Percentiles rank a stretch among this genome's conserved stretches.
Conservation (phyloP, 53 echinoderm and acorn worm genomes). For the Zoroaster sp. region DNA sequence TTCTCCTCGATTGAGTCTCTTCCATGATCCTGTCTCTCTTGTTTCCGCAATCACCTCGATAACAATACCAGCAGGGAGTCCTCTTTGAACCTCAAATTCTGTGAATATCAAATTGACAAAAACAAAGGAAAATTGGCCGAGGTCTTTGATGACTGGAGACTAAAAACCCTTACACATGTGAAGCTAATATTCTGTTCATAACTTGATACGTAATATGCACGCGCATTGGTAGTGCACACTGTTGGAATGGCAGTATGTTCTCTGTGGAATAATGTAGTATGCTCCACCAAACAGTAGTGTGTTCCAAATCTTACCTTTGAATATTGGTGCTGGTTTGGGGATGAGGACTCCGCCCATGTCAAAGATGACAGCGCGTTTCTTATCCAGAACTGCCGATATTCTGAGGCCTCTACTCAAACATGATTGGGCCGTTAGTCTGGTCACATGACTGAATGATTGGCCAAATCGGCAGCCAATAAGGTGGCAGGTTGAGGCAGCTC, state of each 20-base stretch:
- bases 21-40: slow-evolving; percentile 60
- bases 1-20: slow-evolving; percentile 68
- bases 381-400: neutral
- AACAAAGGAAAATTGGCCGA: neutral
- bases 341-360: slow-evolving; percentile 94
- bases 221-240: too few species aligned
- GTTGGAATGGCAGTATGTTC: too few species aligned
- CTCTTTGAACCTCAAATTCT: slow-evolving; percentile 76
- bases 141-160: neutral
- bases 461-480: neutral
- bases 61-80: slow-evolving; percentile 67
- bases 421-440: neutral
- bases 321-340: slow-evolving; percentile 77
- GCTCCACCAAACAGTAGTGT: too few species aligned
- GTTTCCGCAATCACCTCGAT: slow-evolving; percentile 65
- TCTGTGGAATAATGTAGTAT: too few species aligned
- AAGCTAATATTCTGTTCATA: too few species aligned
- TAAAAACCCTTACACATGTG: too few species aligned
- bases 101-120: neutral
- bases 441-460: neutral
- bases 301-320: slow-evolving; percentile 73
- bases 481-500: neutral
- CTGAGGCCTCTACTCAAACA: slow-evolving; percentile 3
- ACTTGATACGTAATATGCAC: too few species aligned
- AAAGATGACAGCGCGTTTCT: slow-evolving; percentile 81